phyloP scores from a whole-genome alignment of 2,888 invertebrate species.

The Drosophila lutescens region DNA sequence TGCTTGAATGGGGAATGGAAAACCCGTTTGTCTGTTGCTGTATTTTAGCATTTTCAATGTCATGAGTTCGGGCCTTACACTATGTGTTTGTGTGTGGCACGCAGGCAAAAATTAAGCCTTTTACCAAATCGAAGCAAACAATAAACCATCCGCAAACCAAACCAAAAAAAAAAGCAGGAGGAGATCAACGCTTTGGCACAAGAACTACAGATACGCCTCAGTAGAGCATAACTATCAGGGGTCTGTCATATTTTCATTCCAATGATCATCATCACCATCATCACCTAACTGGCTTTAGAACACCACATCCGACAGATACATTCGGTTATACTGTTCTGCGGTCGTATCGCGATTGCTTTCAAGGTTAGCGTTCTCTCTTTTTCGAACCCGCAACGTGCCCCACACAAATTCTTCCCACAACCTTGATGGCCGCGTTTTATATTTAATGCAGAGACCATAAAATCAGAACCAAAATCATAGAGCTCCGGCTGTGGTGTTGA shows the following conservation, averaged over 20 bases:
- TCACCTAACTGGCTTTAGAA: constrained; percentile 7
- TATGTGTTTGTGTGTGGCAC: constrained; percentile 1
- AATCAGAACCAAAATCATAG: not conserved
- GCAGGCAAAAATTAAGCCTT: constrained; percentile 30
- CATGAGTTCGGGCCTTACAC: constrained; percentile 48
- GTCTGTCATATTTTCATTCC: constrained; percentile 25
- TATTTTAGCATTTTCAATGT: constrained; percentile 72
- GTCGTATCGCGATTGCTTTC: constrained; percentile 16
- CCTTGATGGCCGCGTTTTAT: constrained; percentile 40
- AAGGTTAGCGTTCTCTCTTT: constrained; percentile 30
- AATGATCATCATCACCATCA: constrained; percentile 3
- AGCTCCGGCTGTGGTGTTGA: constrained; percentile 1
- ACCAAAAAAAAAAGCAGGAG: constrained; percentile 19
- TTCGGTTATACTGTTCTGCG: constrained; percentile 19
- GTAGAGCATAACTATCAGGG: constrained; percentile 44
- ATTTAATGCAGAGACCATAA: constrained; percentile 26
- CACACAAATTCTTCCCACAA: constrained; percentile 38
- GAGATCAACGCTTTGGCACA: constrained; percentile 14
- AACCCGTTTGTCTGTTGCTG: constrained; percentile 63
- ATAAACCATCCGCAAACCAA: constrained; percentile 25
- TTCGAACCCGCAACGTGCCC: constrained; percentile 27
- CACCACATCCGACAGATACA: constrained; percentile 24
- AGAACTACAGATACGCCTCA: constrained; percentile 37
- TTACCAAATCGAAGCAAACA: constrained; percentile 27
- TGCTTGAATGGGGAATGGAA: constrained; percentile 46